Evolutionary conservation across 2,113 vertebrate species (phyloP), one percentile per base, ranked within the genome.

Genomic region (Carettochelys insculpta): DNA sequence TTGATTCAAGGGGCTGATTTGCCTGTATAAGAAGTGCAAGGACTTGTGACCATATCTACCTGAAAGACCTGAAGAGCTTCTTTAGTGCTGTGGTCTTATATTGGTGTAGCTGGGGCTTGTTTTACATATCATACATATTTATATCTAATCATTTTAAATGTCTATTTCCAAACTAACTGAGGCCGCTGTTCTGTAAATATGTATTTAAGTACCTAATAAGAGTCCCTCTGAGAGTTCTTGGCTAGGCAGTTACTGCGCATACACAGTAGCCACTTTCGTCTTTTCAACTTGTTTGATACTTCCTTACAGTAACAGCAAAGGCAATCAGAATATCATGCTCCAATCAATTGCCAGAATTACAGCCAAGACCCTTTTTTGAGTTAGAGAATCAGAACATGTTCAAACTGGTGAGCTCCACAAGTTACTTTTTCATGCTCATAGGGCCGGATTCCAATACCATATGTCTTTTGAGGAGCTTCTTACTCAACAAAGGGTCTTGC

Each of bases 71-170:
- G 96, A 97, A 95, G 84, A 92, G 95, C 97, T 97, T 97, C 95
- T 96, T 98, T 98, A 96, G 95, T 97, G 86, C 96, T 96, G 82
- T 96, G 88, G 97, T 98, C 97, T 98, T 97, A 95, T 95, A 94
- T 96, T 97, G 93, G 93, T 96, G 97, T 97, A 97, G 96, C 95
- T 96, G 93, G 97, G 94, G 93, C 96, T 94, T 96, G 94, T 97
- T 98, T 98, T 98, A 97, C 95, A 92, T 98, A 97, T 97, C 95
- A 95, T 96, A 89, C 96, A 88, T 98, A 98, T 98, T 98, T 98
- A 98, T 98, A 98, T 96, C 93, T 97, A 95, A 96, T 96, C 98
- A 94, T 97, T 97, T 97, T 97, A 97, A 97, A 97, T 95, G 97
- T 94, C 93, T 96, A 43, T 87, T 61, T 89, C 95, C 87, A 88